Evolutionary conservation across 92 coral and sea anemone species (phyloP), one percentile per base, ranked within the genome.

Genomic region (Epizoanthus illoricatus): DNA sequence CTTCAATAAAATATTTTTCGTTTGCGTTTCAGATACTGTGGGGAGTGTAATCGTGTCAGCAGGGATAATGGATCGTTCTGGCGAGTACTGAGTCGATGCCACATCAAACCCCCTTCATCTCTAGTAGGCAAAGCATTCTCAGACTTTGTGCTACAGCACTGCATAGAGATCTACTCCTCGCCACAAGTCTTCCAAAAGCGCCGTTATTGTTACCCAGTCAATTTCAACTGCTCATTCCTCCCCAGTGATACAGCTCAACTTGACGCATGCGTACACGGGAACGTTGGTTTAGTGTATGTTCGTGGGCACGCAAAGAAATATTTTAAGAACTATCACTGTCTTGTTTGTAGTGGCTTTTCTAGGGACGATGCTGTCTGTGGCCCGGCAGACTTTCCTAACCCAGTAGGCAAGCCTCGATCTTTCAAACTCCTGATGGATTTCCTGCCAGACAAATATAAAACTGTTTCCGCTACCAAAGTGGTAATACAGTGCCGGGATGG

Each of bases 361-460:
- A 18, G 60, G 10, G 5, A 20, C 17, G 59, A 71, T 24, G 40
- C 75, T 43, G 28, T 71, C 6, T 71, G 75, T 18, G 75, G 75
- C 0, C 75, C 75, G 5, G 60, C 59, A 8, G 39, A 9, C 5
- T 71, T 71, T 71, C 75, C 75, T 19, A 42, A 19, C 57, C 24
- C 17, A 2, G 4, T 47, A 19, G 21, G 15, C 75, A 71, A 45
- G 36, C 75, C 75, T 20, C 47, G 58, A 71, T 71, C 75, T n/a
- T 71, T 71, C 58, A 19, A 71, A 47, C 42, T 81, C 17, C 58
- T 81, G 42, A 81, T 81, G 85, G 21, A 54, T 39, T 81, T 81
- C 55, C 41, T 45, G 16, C 62, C 64, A 45, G 7, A 21, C 18
- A 67, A 63, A 79, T 62, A 39, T 18, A 49, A 40, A 79, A 63